Percentiles rank a stretch among this genome's conserved stretches.
Conservation (phyloP, 1,140 invertebrate species). For the Phocides pigmalion region DNA sequence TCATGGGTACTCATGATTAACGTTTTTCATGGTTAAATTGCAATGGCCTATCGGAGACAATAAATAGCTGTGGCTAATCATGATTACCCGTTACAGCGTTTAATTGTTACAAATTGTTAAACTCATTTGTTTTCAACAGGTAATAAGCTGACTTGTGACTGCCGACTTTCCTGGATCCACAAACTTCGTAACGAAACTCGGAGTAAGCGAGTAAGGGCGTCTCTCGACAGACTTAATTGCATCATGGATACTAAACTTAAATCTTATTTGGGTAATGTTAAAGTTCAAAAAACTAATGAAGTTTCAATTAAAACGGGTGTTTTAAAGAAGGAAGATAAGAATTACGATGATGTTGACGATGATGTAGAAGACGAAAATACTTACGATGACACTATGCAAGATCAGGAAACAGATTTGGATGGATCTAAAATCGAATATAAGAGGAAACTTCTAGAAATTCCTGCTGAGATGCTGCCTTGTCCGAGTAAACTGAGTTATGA, state of each 20-base stretch:
- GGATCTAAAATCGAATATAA: slow-evolving; percentile 63
- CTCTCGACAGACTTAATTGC: slow-evolving; percentile 87
- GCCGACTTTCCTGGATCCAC: slow-evolving; percentile 90
- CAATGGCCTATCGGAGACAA: no score
- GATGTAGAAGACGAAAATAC: slow-evolving; percentile 56
- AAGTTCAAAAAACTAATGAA: slow-evolving; percentile 46
- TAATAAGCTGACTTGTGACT: slow-evolving; percentile 91
- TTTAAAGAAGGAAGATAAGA: slow-evolving; percentile 55
- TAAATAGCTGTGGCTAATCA: no score
- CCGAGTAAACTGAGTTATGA: slow-evolving; percentile 84
- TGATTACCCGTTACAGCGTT: no score
- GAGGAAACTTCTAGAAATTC: slow-evolving; percentile 85
- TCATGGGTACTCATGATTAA: no score
- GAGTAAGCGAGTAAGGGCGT: slow-evolving; percentile 86
- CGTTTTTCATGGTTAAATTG: no score
- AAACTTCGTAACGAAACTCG: slow-evolving; percentile 89
- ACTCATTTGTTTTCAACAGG: slow-evolving; percentile 81
- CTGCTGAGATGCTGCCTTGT: slow-evolving; percentile 86
- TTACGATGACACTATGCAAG: slow-evolving; percentile 72
- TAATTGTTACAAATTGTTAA: slow-evolving; percentile 2
- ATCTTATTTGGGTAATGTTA: slow-evolving; percentile 45
- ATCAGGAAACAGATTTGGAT: slow-evolving; percentile 60
- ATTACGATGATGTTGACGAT: slow-evolving; percentile 60
- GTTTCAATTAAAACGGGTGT: slow-evolving; percentile 39
- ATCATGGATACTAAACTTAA: slow-evolving; percentile 83